phyloP scores from a whole-genome alignment of 2,113 vertebrate species.

The human (Homo sapiens) region GRCh38 chr1:111634001-111634500 shows the following conservation, averaged over 20 bases:
- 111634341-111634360: not conserved
- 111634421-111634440: constrained; percentile 24
- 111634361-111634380: not conserved
- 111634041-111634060: constrained; percentile 6
- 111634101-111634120: not conserved
- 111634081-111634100: not conserved
- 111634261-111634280: constrained; percentile 1
- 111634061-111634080: not conserved
- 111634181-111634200: not conserved
- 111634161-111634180: constrained; percentile 31
- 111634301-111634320: constrained; percentile 11
- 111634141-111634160: not conserved
- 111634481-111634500: not conserved
- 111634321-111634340: not conserved
- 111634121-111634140: not conserved
- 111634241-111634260: not conserved
- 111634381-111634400: not conserved
- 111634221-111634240: not conserved
- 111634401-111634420: not conserved
- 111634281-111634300: constrained; percentile 18
- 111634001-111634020: constrained; percentile 10
- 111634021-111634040: not conserved
- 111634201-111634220: not conserved
- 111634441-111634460: not conserved
- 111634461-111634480: constrained; percentile 20